A percentile compares a stretch with the other conserved stretches of the same genome.
Evolutionary conservation across 2,888 invertebrate species (phyloP).

Genomic region (Mylabris sibirica): DNA sequence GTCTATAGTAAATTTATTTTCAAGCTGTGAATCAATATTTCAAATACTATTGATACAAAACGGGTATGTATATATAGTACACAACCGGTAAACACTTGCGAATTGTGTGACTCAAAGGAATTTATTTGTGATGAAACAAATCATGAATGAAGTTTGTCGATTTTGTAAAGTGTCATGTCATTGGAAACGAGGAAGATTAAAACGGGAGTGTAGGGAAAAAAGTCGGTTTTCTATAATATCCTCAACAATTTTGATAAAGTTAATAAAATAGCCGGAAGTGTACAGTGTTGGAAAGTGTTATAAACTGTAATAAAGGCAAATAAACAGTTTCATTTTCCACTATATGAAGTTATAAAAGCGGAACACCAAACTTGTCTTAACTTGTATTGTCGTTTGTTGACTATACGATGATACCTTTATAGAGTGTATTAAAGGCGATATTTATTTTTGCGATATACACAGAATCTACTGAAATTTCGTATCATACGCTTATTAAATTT

Average conservation of each 20-base stretch:
- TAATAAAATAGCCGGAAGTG: neutral
- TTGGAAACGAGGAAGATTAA: neutral
- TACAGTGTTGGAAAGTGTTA: neutral
- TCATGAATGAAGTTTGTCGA: neutral
- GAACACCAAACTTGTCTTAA: neutral
- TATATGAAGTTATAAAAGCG: neutral
- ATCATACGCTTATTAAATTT: too few species aligned
- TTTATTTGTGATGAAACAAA: neutral
- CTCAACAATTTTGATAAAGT: neutral
- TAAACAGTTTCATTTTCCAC: neutral
- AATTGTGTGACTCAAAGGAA: slow-evolving; percentile 19
- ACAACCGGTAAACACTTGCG: neutral
- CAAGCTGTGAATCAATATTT: neutral
- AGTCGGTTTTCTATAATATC: neutral
- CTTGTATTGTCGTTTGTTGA: neutral
- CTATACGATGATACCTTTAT: neutral
- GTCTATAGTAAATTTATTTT: neutral
- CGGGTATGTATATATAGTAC: neutral
- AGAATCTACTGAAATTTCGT: neutral
- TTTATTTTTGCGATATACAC: too few species aligned
- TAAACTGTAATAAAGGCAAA: neutral
- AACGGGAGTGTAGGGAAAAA: neutral
- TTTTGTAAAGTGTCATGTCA: neutral
- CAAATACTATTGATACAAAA: neutral
- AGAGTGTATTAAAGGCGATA: too few species aligned